A percentile compares a stretch with the other conserved stretches of the same genome.
These are phyloP conservation scores for Pseudochirops corinnae DNA, from an alignment of 2,797 vertebrate species.

Conservation along the genomic window DNA sequence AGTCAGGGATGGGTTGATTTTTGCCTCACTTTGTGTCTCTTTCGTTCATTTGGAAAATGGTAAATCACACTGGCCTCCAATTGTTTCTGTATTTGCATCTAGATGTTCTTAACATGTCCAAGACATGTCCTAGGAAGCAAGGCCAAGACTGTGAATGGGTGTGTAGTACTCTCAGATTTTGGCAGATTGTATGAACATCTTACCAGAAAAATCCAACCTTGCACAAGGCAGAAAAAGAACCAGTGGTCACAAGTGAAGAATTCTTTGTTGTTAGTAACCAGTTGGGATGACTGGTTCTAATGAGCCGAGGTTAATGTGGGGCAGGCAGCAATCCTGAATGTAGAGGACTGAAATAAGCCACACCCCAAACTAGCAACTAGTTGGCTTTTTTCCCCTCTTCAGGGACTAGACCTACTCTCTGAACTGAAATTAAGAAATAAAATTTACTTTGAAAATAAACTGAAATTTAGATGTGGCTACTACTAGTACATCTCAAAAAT, in stretches of 20 bases:
- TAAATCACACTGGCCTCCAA: background rate
- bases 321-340: constrained; percentile 28
- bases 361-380: constrained; percentile 71
- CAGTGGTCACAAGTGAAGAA: constrained; percentile 55
- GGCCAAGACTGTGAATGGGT: constrained; percentile 27
- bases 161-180: constrained; percentile 29
- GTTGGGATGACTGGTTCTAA: constrained; percentile 63
- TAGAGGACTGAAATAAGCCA: constrained; percentile 57
- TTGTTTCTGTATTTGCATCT: constrained; percentile 19
- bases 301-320: constrained; percentile 47
- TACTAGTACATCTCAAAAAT: constrained; percentile 16
- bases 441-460: constrained; percentile 17
- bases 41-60: constrained; percentile 2
- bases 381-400: constrained; percentile 54
- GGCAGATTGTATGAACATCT: constrained; percentile 40
- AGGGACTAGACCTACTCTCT: constrained; percentile 39
- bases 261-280: constrained; percentile 80
- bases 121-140: constrained; percentile 66
- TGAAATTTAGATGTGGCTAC: constrained; percentile 66
- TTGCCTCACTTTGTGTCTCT: background rate
- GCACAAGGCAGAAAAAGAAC: constrained; percentile 62
- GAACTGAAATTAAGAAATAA: constrained; percentile 63
- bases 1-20: background rate
- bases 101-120: constrained; percentile 48
- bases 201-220: constrained; percentile 44